Percentiles rank a stretch among this genome's conserved stretches.
These are phyloP conservation scores for Himalopsyche japonica DNA, from an alignment of 2,888 invertebrate species.

Conservation along the genomic window DNA sequence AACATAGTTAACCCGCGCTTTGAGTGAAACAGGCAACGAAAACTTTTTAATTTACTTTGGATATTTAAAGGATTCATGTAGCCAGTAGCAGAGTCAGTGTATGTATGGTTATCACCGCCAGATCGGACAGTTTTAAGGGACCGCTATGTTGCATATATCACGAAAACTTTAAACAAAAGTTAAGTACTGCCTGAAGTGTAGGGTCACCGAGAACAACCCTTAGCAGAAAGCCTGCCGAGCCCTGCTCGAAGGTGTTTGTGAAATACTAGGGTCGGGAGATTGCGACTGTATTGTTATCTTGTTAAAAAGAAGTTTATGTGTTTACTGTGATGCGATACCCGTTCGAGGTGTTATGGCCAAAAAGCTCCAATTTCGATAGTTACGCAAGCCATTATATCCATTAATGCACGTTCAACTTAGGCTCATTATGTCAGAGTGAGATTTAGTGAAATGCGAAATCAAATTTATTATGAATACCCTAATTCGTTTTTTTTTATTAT, in stretches of 20 bases:
- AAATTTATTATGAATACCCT: too few relatives aligned
- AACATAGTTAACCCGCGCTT: neutral
- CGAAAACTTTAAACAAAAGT: neutral
- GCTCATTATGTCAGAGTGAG: too few relatives aligned
- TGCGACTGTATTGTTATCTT: slow-evolving; percentile 8
- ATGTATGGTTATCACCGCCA: neutral
- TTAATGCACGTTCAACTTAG: too few relatives aligned
- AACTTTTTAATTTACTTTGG: neutral
- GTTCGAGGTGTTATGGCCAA: neutral
- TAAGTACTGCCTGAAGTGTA: neutral
- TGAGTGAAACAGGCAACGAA: neutral
- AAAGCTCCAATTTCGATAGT: neutral
- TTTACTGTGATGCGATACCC: neutral
- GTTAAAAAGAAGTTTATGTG: slow-evolving; percentile 21
- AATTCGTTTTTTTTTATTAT: too few relatives aligned
- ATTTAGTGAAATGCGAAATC: too few relatives aligned
- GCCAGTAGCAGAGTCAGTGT: neutral
- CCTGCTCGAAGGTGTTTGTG: neutral
- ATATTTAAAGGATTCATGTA: neutral
- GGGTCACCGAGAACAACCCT: neutral
- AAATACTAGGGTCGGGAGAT: neutral
- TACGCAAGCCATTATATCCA: too few relatives aligned
- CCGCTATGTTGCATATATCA: neutral
- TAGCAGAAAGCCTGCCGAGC: neutral
- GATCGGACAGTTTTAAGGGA: neutral